phyloP scores from a whole-genome alignment of 2,888 invertebrate species.

The Pyrocoelia pectoralis region DNA sequence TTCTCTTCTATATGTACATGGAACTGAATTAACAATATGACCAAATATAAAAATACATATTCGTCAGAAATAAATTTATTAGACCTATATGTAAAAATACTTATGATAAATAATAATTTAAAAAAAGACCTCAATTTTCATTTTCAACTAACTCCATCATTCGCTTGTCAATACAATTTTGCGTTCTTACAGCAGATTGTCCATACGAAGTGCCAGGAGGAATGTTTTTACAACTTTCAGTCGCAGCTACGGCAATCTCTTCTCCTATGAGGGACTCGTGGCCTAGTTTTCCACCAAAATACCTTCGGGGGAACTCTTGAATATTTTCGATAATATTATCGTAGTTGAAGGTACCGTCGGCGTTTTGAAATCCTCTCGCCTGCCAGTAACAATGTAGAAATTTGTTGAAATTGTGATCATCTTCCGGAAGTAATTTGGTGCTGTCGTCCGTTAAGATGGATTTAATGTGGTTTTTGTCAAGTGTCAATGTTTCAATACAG shows the following conservation, averaged over 20 bases:
- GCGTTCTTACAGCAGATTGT: conserved; percentile 1
- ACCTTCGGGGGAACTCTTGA: neutral
- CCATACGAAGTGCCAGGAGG: neutral
- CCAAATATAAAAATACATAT: no score
- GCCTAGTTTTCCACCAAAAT: conserved; percentile 9
- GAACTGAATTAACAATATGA: no score
- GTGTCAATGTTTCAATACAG: neutral
- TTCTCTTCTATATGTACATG: no score
- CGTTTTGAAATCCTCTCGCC: neutral
- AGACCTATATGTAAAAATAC: no score
- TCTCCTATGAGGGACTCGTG: neutral
- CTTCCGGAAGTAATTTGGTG: neutral
- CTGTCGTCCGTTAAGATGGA: conserved; percentile 2
- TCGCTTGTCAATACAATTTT: conserved; percentile 15
- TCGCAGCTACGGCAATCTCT: conserved; percentile 11
- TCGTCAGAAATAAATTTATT: no score
- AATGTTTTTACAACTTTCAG: neutral
- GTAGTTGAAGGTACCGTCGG: conserved; percentile 2
- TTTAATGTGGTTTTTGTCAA: conserved; percentile 7
- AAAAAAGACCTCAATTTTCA: no score
- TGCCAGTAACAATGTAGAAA: conserved; percentile 6
- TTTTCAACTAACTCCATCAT: conserved; percentile 8
- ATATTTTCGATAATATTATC: neutral
- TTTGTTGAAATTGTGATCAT: conserved; percentile 6
- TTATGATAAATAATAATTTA: no score